phyloP scores from a whole-genome alignment of 2,888 invertebrate genomes.

The Scrobipalpa atriplicella region DNA sequence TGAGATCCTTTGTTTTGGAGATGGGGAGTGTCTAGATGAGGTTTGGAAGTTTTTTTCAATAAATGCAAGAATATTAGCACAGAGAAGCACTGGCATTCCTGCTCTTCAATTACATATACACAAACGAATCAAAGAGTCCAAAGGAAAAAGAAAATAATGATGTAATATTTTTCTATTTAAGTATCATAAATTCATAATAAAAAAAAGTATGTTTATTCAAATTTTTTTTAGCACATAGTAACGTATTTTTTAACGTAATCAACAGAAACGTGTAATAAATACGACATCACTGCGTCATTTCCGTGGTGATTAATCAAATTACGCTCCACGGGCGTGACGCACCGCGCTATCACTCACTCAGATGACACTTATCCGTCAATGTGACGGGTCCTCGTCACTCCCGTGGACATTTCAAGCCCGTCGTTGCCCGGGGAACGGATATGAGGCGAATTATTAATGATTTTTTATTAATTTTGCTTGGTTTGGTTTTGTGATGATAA shows the following conservation, averaged over 20 bases:
- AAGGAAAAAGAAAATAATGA: no score
- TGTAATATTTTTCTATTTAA: not conserved
- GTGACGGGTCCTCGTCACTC: conserved; percentile 39
- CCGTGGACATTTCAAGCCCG: conserved; percentile 12
- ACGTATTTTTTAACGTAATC: not conserved
- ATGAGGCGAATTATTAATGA: not conserved
- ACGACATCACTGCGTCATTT: conserved; percentile 19
- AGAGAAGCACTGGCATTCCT: no score
- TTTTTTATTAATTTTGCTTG: not conserved
- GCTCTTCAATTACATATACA: no score
- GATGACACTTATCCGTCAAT: conserved; percentile 44
- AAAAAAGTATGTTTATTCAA: no score
- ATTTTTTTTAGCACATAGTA: not conserved
- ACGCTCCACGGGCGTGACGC: conserved; percentile 37
- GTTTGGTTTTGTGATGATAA: not conserved
- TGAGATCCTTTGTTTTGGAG: not conserved
- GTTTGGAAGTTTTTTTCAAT: not conserved
- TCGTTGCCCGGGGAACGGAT: not conserved
- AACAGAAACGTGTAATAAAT: conserved; percentile 6
- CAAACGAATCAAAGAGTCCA: no score
- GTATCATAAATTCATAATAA: not conserved
- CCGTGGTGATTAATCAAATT: conserved; percentile 30
- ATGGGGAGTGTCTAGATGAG: not conserved
- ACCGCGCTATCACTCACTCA: conserved; percentile 39
- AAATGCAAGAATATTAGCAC: not conserved